Percentiles rank a stretch among this genome's conserved stretches.
These are phyloP conservation scores for Galeruca laticollis DNA, from an alignment of 2,888 invertebrate species.

Conservation along the genomic window DNA sequence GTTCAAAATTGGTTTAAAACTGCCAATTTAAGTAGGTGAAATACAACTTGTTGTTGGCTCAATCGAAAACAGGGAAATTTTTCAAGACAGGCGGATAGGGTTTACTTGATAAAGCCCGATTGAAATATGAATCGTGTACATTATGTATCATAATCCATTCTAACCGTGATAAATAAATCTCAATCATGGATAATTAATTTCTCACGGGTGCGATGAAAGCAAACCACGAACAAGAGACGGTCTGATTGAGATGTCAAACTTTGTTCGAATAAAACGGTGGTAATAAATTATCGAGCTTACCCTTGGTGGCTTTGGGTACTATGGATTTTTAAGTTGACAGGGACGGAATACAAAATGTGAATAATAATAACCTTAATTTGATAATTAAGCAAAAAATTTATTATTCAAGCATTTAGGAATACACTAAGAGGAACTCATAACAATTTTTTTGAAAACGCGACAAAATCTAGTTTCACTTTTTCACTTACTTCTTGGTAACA, in stretches of 20 bases:
- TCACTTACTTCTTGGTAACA: too few species aligned
- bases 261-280: slow-evolving; percentile 57
- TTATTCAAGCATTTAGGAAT: too few species aligned
- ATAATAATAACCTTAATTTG: too few species aligned
- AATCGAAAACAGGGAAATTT: too few species aligned
- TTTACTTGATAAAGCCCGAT: not conserved
- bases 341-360: not conserved
- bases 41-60: too few species aligned
- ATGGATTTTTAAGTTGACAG: not conserved
- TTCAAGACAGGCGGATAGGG: too few species aligned
- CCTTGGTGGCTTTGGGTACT: slow-evolving; percentile 49
- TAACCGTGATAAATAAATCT: slow-evolving; percentile 57
- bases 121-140: slow-evolving; percentile 48
- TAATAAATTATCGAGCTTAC: slow-evolving; percentile 65
- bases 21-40: too few species aligned
- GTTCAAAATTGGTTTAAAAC: too few species aligned
- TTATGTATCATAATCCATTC: slow-evolving; percentile 35
- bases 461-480: too few species aligned
- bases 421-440: too few species aligned
- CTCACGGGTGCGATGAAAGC: slow-evolving; percentile 62
- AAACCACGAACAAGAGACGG: slow-evolving; percentile 62
- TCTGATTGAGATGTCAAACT: slow-evolving; percentile 65
- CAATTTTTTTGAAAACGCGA: too few species aligned
- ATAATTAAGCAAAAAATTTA: too few species aligned
- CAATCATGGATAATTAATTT: slow-evolving; percentile 64